Percentiles rank a stretch among this genome's conserved stretches.
Evolutionary conservation across 2,797 vertebrate species (phyloP).

Genomic region (Scyliorhinus canicula): DNA sequence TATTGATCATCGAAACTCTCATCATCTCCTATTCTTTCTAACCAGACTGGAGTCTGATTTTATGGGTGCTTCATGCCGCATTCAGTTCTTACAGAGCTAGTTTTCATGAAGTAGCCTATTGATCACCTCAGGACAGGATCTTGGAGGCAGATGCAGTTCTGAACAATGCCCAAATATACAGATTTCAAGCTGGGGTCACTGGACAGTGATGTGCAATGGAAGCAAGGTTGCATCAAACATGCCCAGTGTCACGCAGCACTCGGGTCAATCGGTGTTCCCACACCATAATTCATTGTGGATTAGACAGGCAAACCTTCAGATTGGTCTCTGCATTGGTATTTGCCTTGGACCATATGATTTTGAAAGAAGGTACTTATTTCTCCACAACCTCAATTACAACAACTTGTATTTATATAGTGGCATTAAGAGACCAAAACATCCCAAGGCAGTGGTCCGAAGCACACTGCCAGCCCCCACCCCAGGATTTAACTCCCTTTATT

Average conservation of each 20-base stretch:
- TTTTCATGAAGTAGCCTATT: background rate
- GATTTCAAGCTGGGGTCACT: background rate
- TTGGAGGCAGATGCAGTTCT: background rate
- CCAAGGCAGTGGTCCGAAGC: too few species aligned
- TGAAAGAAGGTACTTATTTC: background rate
- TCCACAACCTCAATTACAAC: background rate
- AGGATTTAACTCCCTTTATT: too few species aligned
- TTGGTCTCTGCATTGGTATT: background rate
- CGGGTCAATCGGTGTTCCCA: background rate
- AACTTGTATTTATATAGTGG: too few species aligned
- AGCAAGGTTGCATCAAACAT: background rate
- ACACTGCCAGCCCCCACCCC: too few species aligned
- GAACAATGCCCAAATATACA: background rate
- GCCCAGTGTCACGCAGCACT: background rate
- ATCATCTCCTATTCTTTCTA: background rate
- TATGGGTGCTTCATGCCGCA: background rate
- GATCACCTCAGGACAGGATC: background rate
- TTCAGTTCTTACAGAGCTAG: background rate
- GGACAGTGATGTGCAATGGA: background rate
- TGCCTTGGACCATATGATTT: background rate
- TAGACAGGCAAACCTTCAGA: too few species aligned
- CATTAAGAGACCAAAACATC: too few species aligned
- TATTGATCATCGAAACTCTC: background rate
- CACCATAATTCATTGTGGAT: background rate
- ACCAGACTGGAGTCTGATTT: background rate